Evolutionary conservation across 1,140 invertebrate species (phyloP).

Genomic region (Anastrepha obliqua): DNA sequence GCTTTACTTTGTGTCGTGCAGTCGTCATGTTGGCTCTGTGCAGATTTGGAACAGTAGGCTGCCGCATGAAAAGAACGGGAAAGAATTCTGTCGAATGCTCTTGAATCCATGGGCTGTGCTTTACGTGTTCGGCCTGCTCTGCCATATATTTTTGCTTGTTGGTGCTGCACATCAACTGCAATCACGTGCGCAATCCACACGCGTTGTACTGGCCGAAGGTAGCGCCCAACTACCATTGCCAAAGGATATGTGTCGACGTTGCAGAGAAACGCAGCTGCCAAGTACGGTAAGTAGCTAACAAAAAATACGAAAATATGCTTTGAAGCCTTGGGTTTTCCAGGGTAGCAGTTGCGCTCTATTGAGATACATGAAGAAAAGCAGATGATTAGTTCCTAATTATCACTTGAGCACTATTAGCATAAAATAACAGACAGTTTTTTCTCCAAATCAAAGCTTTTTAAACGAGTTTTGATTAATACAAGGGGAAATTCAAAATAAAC

Average conservation of each 20-base stretch:
- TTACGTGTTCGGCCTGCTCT: conserved; percentile 44
- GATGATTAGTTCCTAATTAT: too few species aligned
- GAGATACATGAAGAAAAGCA: too few species aligned
- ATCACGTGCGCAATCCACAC: background rate
- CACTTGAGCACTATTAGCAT: too few species aligned
- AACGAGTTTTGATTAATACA: too few species aligned
- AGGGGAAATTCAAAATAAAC: too few species aligned
- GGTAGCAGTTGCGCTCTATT: too few species aligned
- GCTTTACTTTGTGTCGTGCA: conserved; percentile 49
- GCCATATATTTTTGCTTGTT: conserved; percentile 51
- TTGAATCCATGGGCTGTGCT: conserved; percentile 35
- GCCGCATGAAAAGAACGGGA: background rate
- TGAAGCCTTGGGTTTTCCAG: too few species aligned
- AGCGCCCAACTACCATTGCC: background rate
- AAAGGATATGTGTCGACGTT: background rate
- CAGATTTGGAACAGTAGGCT: background rate
- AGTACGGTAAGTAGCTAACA: background rate
- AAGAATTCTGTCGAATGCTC: background rate
- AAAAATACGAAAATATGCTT: too few species aligned
- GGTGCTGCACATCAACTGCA: conserved; percentile 32
- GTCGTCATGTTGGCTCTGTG: background rate
- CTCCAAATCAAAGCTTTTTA: too few species aligned
- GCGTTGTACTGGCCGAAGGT: conserved; percentile 38
- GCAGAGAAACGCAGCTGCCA: background rate
- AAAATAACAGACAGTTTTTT: too few species aligned